Conservation (phyloP, 1,140 invertebrate genomes). For the Diorhabda sublineata region DNA sequence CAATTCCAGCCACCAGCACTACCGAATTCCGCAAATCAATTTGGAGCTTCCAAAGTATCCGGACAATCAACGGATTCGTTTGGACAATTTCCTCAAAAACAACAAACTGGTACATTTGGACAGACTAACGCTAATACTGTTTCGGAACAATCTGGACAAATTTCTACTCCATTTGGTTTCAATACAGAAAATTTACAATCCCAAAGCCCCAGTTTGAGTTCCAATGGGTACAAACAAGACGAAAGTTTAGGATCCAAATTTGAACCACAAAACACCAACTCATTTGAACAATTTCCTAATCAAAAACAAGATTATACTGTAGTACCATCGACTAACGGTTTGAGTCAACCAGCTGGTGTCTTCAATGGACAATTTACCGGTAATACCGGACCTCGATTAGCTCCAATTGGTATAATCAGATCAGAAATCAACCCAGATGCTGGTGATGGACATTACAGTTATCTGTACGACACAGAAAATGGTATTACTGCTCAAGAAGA, state of each 20-base stretch:
- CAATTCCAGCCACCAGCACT: neutral
- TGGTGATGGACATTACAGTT: conserved; percentile 48
- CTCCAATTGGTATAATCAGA: conserved; percentile 48
- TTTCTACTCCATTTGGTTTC: neutral
- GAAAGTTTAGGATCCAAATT: too few relatives aligned
- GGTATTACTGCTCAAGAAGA: conserved; percentile 54
- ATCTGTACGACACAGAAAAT: conserved; percentile 57
- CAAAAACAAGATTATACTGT: too few relatives aligned
- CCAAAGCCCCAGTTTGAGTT: too few relatives aligned
- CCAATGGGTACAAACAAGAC: too few relatives aligned
- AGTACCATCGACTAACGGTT: neutral
- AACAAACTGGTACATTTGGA: neutral
- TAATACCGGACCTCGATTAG: neutral
- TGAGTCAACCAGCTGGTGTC: neutral
- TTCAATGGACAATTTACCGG: neutral
- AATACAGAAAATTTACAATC: too few relatives aligned
- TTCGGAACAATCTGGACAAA: neutral
- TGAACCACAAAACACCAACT: too few relatives aligned
- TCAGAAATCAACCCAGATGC: conserved; percentile 23
- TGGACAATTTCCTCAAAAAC: neutral
- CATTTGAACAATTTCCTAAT: too few relatives aligned
- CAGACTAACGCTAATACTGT: neutral
- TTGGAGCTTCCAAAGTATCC: neutral
- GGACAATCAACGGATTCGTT: neutral
- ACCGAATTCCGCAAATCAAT: neutral